Base-by-base conservation (phyloP, 2,888 invertebrate genomes). In the Thymelicus lineola region DNA sequence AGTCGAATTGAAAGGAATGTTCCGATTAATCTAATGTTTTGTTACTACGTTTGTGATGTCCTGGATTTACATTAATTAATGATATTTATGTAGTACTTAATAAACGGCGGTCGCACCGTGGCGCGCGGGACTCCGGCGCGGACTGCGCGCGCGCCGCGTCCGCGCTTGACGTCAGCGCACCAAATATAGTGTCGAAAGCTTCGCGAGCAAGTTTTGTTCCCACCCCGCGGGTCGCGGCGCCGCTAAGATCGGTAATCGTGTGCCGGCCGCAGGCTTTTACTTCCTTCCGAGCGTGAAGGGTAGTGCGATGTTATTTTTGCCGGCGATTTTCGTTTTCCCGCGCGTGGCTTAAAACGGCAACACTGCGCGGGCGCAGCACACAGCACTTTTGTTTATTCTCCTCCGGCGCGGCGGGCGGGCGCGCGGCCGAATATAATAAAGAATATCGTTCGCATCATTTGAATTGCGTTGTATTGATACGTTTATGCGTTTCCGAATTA, bases 341-440 rank as follows among this genome's bases (percentile, higher is more conserved):
- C 83, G 86, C 87, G 86, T 89, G 89, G 79, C 93, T 92, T 91
- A 82, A 93, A 92, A 93, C 92, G 93, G 93, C 89, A 87, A 91
- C 88, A 85, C 78, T 80, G 81, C 79, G 77, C 81, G 79, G 79
- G 80, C 82, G 78, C 79, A 74, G 73, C 76, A 74, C 77, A 77
- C 73, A 73, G 73, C 72, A 75, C 84, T 82, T 86, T 86, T 89
- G 87, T 91, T 89, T 88, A 88, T 86, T 83, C 15, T 20, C 6
- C 20, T 9, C 53, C 53, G 7, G 66, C 64, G 48, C 64, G 4
- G 53, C 50, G 50, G 0, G 50, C 17, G 7, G 15, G 46, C 48
- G 48, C 48, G 6, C 50, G 15, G 65, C 61, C 66, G 36, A 42
- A 42, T 46, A 55, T 42, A 38, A 35, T 15, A 55, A 69, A 48